These are phyloP conservation scores for Strigamia maritima DNA, from an alignment of 2,888 invertebrate genomes.

Conservation along the genomic window DNA sequence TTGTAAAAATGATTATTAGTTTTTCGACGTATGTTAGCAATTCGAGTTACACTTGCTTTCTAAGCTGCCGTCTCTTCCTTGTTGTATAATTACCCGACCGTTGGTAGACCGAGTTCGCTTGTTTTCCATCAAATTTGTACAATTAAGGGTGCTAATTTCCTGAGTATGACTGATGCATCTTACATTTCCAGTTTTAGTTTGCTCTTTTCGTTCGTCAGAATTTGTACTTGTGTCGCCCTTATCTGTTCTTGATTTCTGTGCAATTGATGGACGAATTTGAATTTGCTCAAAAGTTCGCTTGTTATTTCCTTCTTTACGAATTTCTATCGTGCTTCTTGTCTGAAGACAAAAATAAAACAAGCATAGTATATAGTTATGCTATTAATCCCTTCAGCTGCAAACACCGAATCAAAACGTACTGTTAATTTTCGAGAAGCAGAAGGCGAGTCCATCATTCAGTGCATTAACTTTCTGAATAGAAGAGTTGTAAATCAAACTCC, in stretches of 20 bases:
- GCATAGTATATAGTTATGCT: neutral
- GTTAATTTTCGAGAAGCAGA: neutral
- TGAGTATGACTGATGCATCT: neutral
- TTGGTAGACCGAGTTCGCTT: neutral
- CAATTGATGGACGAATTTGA: neutral
- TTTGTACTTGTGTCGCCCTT: neutral
- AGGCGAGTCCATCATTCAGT: constrained; percentile 1
- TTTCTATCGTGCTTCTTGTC: neutral
- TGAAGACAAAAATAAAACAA: neutral
- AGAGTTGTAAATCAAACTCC: neutral
- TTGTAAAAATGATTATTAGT: neutral
- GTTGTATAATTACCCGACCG: neutral
- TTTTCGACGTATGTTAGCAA: neutral
- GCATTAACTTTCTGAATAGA: neutral
- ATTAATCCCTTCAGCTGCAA: neutral
- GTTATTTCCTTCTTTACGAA: neutral
- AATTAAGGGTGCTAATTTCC: neutral
- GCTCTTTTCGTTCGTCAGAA: neutral
- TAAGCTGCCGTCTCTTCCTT: neutral
- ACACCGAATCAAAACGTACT: neutral
- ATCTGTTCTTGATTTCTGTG: neutral
- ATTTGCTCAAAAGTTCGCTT: neutral
- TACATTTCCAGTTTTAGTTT: neutral
- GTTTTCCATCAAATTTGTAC: neutral
- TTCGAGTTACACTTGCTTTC: neutral